Evolutionary conservation across 2,888 invertebrate genomes (phyloP).

Genomic region (Loripinus fragilis): DNA sequence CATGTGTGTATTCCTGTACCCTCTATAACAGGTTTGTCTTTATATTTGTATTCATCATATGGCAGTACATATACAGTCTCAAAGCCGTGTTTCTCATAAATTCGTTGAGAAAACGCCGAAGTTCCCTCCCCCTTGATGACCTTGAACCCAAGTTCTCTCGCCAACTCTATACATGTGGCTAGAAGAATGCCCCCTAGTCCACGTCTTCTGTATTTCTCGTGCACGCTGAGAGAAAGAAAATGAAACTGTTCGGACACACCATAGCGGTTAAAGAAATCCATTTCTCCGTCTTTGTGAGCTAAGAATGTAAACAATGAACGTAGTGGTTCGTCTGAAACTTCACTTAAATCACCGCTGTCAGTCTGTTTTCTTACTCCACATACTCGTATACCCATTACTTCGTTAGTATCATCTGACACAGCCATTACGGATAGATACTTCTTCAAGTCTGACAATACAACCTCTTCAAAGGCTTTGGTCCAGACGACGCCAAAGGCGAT

Average conservation of each 20-base stretch:
- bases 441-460: conserved; percentile 25
- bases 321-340: not conserved
- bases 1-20: conserved; percentile 12
- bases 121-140: conserved; percentile 21
- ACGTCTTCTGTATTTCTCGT: conserved; percentile 4
- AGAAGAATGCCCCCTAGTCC: conserved; percentile 11
- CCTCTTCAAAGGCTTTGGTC: conserved; percentile 40
- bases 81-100: conserved; percentile 22
- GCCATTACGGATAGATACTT: conserved; percentile 12
- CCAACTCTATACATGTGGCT: not conserved
- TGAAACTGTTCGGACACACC: conserved; percentile 15
- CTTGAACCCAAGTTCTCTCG: conserved; percentile 11
- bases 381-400: conserved; percentile 19
- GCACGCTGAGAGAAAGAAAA: not conserved
- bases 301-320: conserved; percentile 2
- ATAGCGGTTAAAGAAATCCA: conserved; percentile 16
- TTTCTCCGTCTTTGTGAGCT: not conserved
- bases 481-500: conserved; percentile 46
- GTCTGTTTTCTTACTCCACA: conserved; percentile 1
- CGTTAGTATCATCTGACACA: conserved; percentile 16
- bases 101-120: conserved; percentile 20
- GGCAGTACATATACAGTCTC: conserved; percentile 4
- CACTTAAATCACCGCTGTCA: not conserved
- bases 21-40: not conserved
- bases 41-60: conserved; percentile 14